phyloP scores from a whole-genome alignment of 2,113 vertebrate species.

The Ictalurus punctatus region DNA sequence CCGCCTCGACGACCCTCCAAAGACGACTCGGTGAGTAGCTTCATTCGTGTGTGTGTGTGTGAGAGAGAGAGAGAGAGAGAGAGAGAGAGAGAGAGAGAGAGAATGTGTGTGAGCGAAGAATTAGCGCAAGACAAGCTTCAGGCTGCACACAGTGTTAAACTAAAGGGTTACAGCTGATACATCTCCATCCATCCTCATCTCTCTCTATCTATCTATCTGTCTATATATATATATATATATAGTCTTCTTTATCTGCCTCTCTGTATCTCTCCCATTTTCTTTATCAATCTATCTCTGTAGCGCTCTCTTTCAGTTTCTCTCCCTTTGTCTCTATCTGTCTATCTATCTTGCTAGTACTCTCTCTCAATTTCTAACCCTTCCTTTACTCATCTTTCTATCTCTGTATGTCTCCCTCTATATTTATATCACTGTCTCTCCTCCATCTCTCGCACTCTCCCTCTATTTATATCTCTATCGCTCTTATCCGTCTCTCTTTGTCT shows the following conservation, averaged over 20 bases:
- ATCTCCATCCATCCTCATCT: slow-evolving; percentile 17
- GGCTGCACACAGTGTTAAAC: background rate
- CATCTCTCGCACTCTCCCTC: slow-evolving; percentile 17
- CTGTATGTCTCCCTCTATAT: background rate
- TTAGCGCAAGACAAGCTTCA: background rate
- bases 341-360: background rate
- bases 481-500: background rate
- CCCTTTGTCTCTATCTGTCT: background rate
- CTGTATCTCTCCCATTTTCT: background rate
- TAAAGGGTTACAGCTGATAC: background rate
- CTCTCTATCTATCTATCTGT: background rate
- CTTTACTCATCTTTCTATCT: too few species aligned
- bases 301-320: background rate
- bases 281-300: too few species aligned
- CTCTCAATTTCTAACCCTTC: background rate
- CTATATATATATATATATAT: too few species aligned
- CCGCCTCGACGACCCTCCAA: slow-evolving; percentile 76
- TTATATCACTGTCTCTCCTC: slow-evolving; percentile 3
- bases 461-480: background rate
- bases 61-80: too few species aligned
- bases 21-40: slow-evolving; percentile 83
- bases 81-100: background rate
- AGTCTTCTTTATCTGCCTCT: background rate
- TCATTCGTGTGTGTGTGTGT: background rate
- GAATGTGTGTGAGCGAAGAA: background rate